phyloP scores from a whole-genome alignment of 2,113 vertebrate species.

The Ivindomyrus marchei region DNA sequence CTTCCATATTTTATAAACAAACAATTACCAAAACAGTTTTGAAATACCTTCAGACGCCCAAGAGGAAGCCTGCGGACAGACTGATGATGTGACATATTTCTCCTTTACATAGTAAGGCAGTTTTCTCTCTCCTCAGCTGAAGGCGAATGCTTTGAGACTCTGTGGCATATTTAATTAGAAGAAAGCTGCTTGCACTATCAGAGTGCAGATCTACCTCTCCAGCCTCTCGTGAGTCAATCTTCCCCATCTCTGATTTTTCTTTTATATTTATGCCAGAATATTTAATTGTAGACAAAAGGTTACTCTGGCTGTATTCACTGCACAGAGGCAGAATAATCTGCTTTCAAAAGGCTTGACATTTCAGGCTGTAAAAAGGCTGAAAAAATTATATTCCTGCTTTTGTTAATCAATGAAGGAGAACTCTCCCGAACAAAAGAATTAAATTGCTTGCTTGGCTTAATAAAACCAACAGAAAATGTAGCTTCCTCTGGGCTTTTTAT shows the following conservation, averaged over 20 bases:
- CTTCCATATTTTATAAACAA: slow-evolving; percentile 56
- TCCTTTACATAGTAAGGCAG: slow-evolving; percentile 89
- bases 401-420: slow-evolving; percentile 99
- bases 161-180: slow-evolving; percentile 99
- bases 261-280: slow-evolving; percentile 99
- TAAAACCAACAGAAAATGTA: slow-evolving; percentile 99
- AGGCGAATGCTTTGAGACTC: slow-evolving; percentile 97
- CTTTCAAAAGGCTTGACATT: slow-evolving; percentile 99
- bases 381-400: slow-evolving; percentile 99
- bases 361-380: slow-evolving; percentile 99
- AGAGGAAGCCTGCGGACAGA: slow-evolving; percentile 88
- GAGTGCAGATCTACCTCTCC: slow-evolving; percentile 99
- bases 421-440: slow-evolving; percentile 99
- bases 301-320: slow-evolving; percentile 99
- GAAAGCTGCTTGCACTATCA: slow-evolving; percentile 98
- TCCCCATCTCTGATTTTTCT: slow-evolving; percentile 99
- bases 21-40: slow-evolving; percentile 69
- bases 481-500: slow-evolving; percentile 99
- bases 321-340: slow-evolving; percentile 99
- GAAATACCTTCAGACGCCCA: slow-evolving; percentile 98
- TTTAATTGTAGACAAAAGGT: slow-evolving; percentile 99
- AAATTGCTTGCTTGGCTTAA: slow-evolving; percentile 99
- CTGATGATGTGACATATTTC: slow-evolving; percentile 97
- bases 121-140: slow-evolving; percentile 94
- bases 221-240: slow-evolving; percentile 99